These are phyloP conservation scores for Rotaria magnacalcarata DNA, from an alignment of 2,888 invertebrate genomes.

Conservation along the genomic window DNA sequence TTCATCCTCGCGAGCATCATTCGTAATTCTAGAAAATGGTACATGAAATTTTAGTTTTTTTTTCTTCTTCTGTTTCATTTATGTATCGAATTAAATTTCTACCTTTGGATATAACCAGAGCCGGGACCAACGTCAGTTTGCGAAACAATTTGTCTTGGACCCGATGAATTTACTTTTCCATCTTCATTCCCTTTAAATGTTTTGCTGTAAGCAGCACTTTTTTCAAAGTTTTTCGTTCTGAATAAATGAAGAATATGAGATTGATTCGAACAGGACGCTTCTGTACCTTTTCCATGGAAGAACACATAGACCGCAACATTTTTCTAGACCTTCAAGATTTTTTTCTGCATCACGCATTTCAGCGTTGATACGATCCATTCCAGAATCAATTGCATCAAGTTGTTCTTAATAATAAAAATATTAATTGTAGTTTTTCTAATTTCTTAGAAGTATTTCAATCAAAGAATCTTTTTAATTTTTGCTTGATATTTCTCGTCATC, in stretches of 20 bases:
- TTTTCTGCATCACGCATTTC: conserved; percentile 99
- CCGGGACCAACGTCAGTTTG: not conserved
- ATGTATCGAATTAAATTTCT: not conserved
- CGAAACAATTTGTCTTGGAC: conserved; percentile 40
- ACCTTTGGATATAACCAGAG: not conserved
- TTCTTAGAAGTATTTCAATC: too few species aligned
- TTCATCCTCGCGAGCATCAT: conserved; percentile 94
- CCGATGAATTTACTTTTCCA: conserved; percentile 71
- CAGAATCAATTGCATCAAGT: conserved; percentile 98
- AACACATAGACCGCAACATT: conserved; percentile 97
- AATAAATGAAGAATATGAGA: not conserved
- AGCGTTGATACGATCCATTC: conserved; percentile 99
- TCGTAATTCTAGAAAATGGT: conserved; percentile 71
- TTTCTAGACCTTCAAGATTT: conserved; percentile 98
- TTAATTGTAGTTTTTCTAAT: too few species aligned
- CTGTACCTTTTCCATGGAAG: conserved; percentile 87
- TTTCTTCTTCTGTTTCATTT: not conserved
- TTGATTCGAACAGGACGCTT: not conserved
- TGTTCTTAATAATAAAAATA: conserved; percentile 68
- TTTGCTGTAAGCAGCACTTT: conserved; percentile 75
- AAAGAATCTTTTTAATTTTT: too few species aligned
- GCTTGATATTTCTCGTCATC: too few species aligned
- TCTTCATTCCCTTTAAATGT: conserved; percentile 99
- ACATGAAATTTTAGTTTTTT: not conserved
- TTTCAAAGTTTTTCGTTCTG: conserved; percentile 69